Percentiles rank a stretch among this genome's conserved stretches.
phyloP scores from a whole-genome alignment of 2,113 vertebrate species.

The Caranx ignobilis region DNA sequence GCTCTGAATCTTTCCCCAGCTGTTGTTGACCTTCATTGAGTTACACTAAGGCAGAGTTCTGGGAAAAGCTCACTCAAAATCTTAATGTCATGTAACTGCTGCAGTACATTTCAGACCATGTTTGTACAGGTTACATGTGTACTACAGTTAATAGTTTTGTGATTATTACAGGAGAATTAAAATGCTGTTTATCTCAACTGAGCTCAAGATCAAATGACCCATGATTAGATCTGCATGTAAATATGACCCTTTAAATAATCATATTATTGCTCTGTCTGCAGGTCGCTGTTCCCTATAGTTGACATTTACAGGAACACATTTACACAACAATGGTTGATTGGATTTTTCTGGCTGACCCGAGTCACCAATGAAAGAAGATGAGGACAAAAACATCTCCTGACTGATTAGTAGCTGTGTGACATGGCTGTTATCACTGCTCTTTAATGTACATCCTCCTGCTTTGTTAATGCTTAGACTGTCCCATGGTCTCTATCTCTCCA shows the following conservation, averaged over 20 bases:
- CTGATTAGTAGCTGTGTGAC: too few relatives aligned
- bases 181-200: neutral
- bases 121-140: neutral
- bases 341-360: neutral
- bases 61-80: constrained; percentile 21
- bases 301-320: neutral
- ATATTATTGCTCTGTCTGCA: neutral
- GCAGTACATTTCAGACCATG: neutral
- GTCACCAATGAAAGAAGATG: too few relatives aligned
- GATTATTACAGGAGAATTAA: neutral
- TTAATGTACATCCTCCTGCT: neutral
- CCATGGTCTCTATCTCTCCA: neutral
- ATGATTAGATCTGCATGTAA: neutral
- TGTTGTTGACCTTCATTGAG: constrained; percentile 35
- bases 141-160: neutral
- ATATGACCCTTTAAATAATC: neutral
- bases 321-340: neutral
- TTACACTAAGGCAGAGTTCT: constrained; percentile 33
- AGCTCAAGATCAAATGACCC: neutral
- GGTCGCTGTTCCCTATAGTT: too few relatives aligned
- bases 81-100: neutral
- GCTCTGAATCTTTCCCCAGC: constrained; percentile 27
- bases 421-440: too few relatives aligned
- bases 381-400: too few relatives aligned
- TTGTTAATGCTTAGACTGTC: neutral